Percentiles rank a stretch among this genome's conserved stretches.
These are phyloP conservation scores for Actinia equina DNA, from an alignment of 64 coral and sea anemone species.

Conservation along the genomic window DNA sequence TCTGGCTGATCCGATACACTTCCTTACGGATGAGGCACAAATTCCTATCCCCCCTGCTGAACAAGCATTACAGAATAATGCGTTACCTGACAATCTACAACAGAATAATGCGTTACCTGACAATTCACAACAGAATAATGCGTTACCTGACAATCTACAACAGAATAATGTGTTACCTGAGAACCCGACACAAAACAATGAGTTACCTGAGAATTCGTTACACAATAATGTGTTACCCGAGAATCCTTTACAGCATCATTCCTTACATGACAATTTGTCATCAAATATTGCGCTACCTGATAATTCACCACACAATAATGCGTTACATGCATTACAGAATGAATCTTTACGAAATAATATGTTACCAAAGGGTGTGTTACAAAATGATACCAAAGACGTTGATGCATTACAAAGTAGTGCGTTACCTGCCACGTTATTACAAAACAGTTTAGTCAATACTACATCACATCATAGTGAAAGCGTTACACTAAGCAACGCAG, in stretches of 20 bases:
- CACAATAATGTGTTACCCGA: not conserved
- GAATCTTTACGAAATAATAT: not conserved
- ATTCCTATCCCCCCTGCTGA: constrained; percentile 20
- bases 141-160: not conserved
- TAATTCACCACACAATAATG: not conserved
- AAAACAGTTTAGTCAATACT: not conserved
- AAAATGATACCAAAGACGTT: too few relatives aligned
- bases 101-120: not conserved
- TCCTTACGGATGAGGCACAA: constrained; percentile 72
- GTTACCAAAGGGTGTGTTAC: not conserved
- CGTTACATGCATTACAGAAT: not conserved
- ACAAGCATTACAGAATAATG: not conserved
- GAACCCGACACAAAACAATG: not conserved
- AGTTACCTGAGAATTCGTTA: not conserved
- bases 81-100: not conserved
- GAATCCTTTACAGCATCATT: not conserved
- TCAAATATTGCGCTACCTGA: not conserved
- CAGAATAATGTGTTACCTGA: constrained; percentile 9
- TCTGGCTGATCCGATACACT: constrained; percentile 75
- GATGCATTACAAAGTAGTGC: too few relatives aligned
- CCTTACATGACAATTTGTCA: not conserved
- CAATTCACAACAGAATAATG: not conserved
- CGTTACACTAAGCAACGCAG: not conserved
- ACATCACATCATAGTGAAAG: not conserved
- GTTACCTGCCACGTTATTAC: not conserved